Conservation (phyloP, 2,113 vertebrate species). For the Erinaceus europaeus region DNA sequence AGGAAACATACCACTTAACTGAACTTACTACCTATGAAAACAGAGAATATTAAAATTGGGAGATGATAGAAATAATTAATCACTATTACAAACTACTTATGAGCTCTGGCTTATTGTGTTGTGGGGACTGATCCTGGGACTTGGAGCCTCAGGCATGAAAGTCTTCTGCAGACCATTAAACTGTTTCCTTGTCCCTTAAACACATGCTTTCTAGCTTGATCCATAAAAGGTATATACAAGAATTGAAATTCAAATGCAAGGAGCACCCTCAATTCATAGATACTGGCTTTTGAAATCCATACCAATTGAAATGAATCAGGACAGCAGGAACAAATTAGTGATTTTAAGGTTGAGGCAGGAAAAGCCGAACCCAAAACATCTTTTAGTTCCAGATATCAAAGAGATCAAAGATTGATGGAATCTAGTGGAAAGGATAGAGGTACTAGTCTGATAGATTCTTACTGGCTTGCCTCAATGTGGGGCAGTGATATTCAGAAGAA, state of each 20-base stretch:
- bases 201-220: too few relatives aligned
- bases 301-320: not conserved
- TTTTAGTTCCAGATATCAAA: not conserved
- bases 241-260: not conserved
- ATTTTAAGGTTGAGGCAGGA: not conserved
- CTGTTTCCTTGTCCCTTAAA: too few relatives aligned
- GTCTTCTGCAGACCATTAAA: too few relatives aligned
- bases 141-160: too few relatives aligned
- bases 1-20: not conserved
- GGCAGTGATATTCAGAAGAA: not conserved
- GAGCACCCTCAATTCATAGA: not conserved
- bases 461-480: not conserved
- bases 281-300: not conserved
- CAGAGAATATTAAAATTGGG: not conserved
- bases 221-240: too few relatives aligned
- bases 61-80: not conserved
- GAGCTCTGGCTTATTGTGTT: too few relatives aligned
- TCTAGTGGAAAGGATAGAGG: not conserved
- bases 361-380: not conserved
- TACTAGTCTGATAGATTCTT: not conserved
- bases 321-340: not conserved
- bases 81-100: not conserved
- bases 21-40: not conserved
- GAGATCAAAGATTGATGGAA: not conserved
- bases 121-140: too few relatives aligned